Conservation (phyloP, 2,888 invertebrate genomes). For the Hypomecis punctinalis region DNA sequence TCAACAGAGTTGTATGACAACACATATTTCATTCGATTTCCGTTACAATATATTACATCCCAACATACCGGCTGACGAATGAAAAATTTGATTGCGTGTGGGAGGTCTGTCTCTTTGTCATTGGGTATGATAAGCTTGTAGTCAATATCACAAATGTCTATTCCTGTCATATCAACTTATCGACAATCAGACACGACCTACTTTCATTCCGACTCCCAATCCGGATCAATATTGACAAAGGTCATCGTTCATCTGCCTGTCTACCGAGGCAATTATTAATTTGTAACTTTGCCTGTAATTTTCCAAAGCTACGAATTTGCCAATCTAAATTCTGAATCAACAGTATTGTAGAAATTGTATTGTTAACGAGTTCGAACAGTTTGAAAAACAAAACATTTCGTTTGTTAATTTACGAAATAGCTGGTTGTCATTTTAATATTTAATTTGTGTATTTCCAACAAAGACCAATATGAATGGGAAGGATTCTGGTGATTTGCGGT, state of each 20-base stretch:
- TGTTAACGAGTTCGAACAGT: constrained; percentile 22
- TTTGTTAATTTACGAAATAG: constrained; percentile 2
- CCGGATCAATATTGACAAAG: constrained; percentile 43
- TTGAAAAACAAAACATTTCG: constrained; percentile 6
- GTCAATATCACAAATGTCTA: neutral
- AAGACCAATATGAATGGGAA: neutral
- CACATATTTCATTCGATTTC: no score
- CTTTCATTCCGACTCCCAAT: constrained; percentile 35
- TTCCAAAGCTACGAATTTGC: constrained; percentile 19
- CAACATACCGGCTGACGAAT: neutral
- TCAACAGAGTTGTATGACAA: no score
- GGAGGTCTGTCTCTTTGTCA: neutral
- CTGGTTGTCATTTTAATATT: neutral
- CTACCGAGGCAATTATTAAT: constrained; percentile 38
- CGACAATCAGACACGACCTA: constrained; percentile 28
- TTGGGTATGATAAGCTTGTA: neutral
- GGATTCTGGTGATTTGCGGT: neutral
- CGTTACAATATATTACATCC: no score
- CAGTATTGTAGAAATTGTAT: constrained; percentile 18
- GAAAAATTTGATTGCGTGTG: neutral
- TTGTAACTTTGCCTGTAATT: constrained; percentile 31
- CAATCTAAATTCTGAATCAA: constrained; percentile 26
- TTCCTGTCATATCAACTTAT: constrained; percentile 15
- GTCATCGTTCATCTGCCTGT: constrained; percentile 37
- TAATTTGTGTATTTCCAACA: neutral